These are phyloP conservation scores for Rhagium mordax DNA, from an alignment of 2,888 invertebrate species.

Conservation along the genomic window DNA sequence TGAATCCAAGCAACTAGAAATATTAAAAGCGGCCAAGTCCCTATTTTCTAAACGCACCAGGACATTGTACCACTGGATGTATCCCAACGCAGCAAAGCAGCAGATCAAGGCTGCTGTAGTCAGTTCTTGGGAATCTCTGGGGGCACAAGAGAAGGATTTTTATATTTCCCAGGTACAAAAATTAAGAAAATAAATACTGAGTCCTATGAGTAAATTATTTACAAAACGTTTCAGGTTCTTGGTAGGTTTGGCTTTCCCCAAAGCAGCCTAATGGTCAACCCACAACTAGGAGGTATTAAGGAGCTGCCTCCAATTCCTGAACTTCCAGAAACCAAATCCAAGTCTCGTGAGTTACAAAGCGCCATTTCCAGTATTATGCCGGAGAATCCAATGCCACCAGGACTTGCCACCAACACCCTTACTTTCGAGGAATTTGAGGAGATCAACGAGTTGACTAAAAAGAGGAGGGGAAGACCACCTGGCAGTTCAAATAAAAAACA, in stretches of 20 bases:
- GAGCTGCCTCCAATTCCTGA: constrained; percentile 54
- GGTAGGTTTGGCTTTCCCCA: constrained; percentile 67
- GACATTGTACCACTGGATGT: constrained; percentile 71
- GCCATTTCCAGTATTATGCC: constrained; percentile 58
- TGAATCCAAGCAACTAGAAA: constrained; percentile 60
- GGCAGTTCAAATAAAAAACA: constrained; percentile 57
- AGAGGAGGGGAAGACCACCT: constrained; percentile 57
- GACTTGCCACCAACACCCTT: constrained; percentile 14
- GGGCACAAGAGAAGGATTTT: constrained; percentile 68
- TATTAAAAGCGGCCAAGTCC: constrained; percentile 69
- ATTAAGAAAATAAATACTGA: neutral
- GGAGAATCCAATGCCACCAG: constrained; percentile 1
- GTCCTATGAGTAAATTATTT: too few relatives aligned
- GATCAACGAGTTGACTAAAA: constrained; percentile 40
- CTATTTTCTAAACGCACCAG: constrained; percentile 70
- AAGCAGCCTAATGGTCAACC: constrained; percentile 68
- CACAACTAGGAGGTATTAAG: constrained; percentile 66
- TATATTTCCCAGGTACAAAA: constrained; percentile 69
- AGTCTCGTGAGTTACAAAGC: constrained; percentile 55
- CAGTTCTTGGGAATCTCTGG: constrained; percentile 68
- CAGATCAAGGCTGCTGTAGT: constrained; percentile 68
- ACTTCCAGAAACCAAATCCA: constrained; percentile 38
- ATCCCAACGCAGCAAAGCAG: constrained; percentile 67
- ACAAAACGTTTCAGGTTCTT: constrained; percentile 66
- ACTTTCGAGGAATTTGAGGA: constrained; percentile 43